phyloP scores from a whole-genome alignment of 2,113 vertebrate genomes.

The Motacilla alba region DNA sequence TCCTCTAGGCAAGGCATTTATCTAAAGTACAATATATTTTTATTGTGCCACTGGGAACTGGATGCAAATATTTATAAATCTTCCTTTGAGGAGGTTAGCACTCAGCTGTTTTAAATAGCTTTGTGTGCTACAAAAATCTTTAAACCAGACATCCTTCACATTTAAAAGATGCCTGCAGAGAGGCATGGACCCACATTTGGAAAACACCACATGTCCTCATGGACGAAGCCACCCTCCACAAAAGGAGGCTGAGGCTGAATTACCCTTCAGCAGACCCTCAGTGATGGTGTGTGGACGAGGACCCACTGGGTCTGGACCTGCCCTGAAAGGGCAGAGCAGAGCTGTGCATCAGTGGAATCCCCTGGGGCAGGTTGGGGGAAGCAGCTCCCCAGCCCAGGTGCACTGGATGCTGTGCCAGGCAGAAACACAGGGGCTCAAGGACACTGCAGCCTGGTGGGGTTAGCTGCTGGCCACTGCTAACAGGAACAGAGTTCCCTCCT shows the following conservation, averaged over 20 bases:
- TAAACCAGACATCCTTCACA: background rate
- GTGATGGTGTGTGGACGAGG: background rate
- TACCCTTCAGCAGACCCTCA: background rate
- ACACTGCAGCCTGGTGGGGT: background rate
- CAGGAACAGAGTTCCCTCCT: background rate
- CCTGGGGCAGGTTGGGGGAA: background rate
- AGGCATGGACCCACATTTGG: accelerated
- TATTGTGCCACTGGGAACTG: background rate
- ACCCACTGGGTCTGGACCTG: accelerated
- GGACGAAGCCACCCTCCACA: background rate
- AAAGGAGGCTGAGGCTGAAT: background rate
- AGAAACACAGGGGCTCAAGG: accelerated
- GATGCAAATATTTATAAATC: conserved; percentile 38
- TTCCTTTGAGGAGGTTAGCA: conserved; percentile 3
- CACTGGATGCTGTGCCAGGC: background rate
- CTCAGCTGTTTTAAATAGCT: background rate
- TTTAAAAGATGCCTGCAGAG: background rate
- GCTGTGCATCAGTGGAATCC: background rate
- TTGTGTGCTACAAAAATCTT: background rate
- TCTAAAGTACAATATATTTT: background rate
- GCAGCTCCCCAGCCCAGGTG: background rate
- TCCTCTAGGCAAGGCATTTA: conserved; percentile 18
- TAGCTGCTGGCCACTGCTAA: background rate
- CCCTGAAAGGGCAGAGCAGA: background rate
- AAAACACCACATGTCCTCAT: accelerated